A percentile compares a stretch with the other conserved stretches of the same genome.
These are phyloP conservation scores for Ooceraea biroi DNA, from an alignment of 1,140 invertebrate species.

Conservation along the genomic window DNA sequence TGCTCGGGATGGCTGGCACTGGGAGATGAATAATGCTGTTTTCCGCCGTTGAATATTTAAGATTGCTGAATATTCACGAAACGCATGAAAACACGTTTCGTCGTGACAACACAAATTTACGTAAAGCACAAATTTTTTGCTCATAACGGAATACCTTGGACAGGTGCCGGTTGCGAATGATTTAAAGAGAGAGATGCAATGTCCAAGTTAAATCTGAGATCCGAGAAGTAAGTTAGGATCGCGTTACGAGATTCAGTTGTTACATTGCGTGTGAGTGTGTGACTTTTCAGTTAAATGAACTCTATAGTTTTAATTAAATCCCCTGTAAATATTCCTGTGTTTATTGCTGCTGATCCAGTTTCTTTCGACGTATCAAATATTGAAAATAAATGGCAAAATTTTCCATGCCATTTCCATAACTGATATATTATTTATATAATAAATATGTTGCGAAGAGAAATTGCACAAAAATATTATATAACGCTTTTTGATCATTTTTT, in stretches of 20 bases:
- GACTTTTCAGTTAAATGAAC: too few species aligned
- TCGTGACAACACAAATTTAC: constrained; percentile 37
- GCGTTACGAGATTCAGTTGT: too few species aligned
- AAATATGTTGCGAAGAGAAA: too few species aligned
- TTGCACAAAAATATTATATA: neutral
- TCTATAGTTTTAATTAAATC: too few species aligned
- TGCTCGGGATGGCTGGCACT: constrained; percentile 15
- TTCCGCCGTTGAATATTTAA: constrained; percentile 57
- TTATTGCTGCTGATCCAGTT: too few species aligned
- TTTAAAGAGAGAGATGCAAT: neutral
- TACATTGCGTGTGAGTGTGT: too few species aligned
- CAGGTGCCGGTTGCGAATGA: neutral
- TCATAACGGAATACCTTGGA: constrained; percentile 8
- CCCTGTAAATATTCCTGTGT: too few species aligned
- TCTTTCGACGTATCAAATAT: too few species aligned
- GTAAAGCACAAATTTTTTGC: constrained; percentile 18
- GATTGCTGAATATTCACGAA: constrained; percentile 57
- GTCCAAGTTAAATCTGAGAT: too few species aligned
- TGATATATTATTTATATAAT: too few species aligned
- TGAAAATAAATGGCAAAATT: too few species aligned
- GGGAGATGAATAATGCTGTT: constrained; percentile 56
- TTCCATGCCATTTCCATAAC: neutral
- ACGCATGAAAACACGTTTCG: constrained; percentile 32
- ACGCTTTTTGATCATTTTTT: neutral
- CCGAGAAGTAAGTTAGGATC: too few species aligned